These are phyloP conservation scores for Ylistrum balloti DNA, from an alignment of 1,140 invertebrate species.

Conservation along the genomic window DNA sequence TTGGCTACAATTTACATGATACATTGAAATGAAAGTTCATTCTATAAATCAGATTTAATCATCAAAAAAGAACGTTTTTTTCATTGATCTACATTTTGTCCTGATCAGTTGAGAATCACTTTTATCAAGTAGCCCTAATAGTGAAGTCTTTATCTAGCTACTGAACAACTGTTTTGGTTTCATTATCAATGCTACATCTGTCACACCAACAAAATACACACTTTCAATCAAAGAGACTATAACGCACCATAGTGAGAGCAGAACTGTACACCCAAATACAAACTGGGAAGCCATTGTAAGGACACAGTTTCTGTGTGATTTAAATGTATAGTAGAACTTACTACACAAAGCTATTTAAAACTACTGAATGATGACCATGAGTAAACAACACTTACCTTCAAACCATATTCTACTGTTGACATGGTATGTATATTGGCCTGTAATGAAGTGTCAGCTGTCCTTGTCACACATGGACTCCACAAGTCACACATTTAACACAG, in stretches of 20 bases:
- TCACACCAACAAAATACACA: neutral
- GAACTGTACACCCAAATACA: neutral
- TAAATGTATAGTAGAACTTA: neutral
- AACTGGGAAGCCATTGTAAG: neutral
- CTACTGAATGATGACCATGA: neutral
- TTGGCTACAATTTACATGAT: too few relatives aligned
- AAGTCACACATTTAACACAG: neutral
- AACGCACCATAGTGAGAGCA: neutral
- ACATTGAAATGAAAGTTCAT: too few relatives aligned
- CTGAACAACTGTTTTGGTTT: neutral
- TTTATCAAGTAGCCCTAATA: too few relatives aligned
- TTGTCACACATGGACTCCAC: neutral
- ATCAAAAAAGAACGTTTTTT: too few relatives aligned
- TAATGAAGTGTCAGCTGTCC: neutral
- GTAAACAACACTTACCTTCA: slow-evolving; percentile 33
- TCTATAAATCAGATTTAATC: too few relatives aligned
- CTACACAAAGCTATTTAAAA: slow-evolving; percentile 19
- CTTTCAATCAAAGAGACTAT: neutral
- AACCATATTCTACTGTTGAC: neutral
- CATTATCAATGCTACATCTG: neutral
- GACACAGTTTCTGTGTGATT: neutral
- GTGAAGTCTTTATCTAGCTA: neutral
- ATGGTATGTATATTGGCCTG: neutral
- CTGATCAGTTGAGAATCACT: too few relatives aligned
- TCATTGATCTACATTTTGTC: too few relatives aligned